Evolutionary conservation across 2,797 vertebrate species (phyloP), one percentile per base, ranked within the genome.

Genomic region (Melanotaenia boesemani): DNA sequence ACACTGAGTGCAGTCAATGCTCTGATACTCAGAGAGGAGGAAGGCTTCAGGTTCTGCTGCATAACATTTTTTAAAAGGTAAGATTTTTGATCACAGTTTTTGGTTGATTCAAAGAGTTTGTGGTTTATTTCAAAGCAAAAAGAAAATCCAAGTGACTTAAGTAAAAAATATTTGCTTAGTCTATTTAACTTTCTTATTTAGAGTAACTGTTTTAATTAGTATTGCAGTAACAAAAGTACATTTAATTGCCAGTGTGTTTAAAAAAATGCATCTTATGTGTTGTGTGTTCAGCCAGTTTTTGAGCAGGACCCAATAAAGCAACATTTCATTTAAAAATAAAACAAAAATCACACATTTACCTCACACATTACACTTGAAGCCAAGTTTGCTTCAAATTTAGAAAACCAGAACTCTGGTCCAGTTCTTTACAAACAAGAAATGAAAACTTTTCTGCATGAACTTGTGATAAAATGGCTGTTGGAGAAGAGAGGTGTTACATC

Each of bases 31-130:
- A 72, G 34, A 44, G 69, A 5, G 1, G 46, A 77, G 37, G 55
- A 54, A 59, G 32, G 56, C 52, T 79, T 67, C n/a, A 15, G 1
- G 36, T 59, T 74, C 37, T 67, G 30, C 13, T 52, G 52, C 30
- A 7, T 10, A 0, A 44, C 30, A 0, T 32, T 72, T 74, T 4
- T 16, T 22, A 20, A 41, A 74, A 82, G 90, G 93, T 92, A 81
- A 84, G 91, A 69, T 1, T 1, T 67, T 69, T 58, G 5, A 5
- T 63, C 11, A 41, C 11, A 11, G 1, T 39, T 62, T 65, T 12
- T 67, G 46, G 11, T 56, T 48, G 59, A 11, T 73, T 44, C 16
- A 36, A 68, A 63, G 1, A 26, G 18, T 52, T 67, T 13, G 28
- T 39, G 2, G 6, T 50, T 52, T 1, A 30, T 7, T 32, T 30